Conservation (phyloP, 2,888 invertebrate species). For the Hirtodrosophila histrioides region DNA sequence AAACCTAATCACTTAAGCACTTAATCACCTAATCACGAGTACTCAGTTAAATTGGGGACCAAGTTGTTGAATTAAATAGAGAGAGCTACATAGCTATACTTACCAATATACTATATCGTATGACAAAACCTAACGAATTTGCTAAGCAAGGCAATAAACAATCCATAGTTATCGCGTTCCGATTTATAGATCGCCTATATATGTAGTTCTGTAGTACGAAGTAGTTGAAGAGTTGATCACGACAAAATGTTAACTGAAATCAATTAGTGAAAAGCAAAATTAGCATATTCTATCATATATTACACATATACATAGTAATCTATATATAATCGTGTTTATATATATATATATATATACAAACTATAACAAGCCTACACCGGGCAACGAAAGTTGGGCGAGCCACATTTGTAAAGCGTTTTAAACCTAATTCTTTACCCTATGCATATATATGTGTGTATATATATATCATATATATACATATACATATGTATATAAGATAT, state of each 20-base stretch:
- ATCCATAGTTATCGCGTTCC: constrained; percentile 58
- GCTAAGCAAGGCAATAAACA: constrained; percentile 77
- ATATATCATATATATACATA: constrained; percentile 16
- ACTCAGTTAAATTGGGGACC: constrained; percentile 68
- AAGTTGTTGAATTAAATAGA: constrained; percentile 61
- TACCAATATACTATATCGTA: constrained; percentile 29
- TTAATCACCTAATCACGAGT: constrained; percentile 21
- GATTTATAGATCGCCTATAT: constrained; percentile 21
- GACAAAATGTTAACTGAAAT: constrained; percentile 62
- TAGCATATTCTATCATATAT: constrained; percentile 36
- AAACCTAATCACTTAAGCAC: constrained; percentile 23
- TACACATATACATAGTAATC: constrained; percentile 24
- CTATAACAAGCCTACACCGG: constrained; percentile 34
- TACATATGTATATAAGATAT: constrained; percentile 17
- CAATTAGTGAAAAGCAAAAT: constrained; percentile 70
- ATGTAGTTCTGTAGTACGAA: constrained; percentile 25
- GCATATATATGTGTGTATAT: constrained; percentile 1
- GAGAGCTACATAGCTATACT: constrained; percentile 39
- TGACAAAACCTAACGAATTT: constrained; percentile 76
- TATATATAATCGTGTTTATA: constrained; percentile 33
- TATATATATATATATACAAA: constrained; percentile 26
- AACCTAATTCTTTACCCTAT: constrained; percentile 37
- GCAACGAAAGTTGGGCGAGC: constrained; percentile 59
- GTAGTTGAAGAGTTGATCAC: constrained; percentile 43
- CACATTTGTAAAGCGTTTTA: constrained; percentile 71